A percentile compares a stretch with the other conserved stretches of the same genome.
phyloP scores from a whole-genome alignment of 2,888 invertebrate species.

The Xestia rhomboidea region DNA sequence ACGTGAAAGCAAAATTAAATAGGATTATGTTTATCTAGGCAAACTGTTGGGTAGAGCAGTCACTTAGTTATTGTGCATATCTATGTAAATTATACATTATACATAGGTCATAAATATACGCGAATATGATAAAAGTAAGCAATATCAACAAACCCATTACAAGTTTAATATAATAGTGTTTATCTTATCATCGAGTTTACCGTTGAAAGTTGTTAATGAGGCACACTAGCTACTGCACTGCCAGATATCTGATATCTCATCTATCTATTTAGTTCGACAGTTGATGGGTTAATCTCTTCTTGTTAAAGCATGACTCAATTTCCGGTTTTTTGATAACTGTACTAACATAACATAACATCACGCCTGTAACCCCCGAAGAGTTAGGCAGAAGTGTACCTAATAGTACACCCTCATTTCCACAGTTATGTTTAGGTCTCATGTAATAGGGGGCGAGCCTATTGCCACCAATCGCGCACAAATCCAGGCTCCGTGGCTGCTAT shows the following conservation, averaged over 20 bases:
- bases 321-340: slow-evolving; percentile 1
- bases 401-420: too few relatives aligned
- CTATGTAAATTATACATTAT: not conserved
- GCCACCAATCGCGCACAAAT: too few relatives aligned
- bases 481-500: too few relatives aligned
- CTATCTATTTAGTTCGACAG: not conserved
- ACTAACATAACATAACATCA: too few relatives aligned
- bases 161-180: slow-evolving; percentile 46
- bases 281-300: slow-evolving; percentile 18
- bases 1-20: not conserved
- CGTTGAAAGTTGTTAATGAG: slow-evolving; percentile 26
- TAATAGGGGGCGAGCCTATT: too few relatives aligned
- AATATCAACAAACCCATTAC: slow-evolving; percentile 20
- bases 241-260: not conserved
- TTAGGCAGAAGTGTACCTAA: too few relatives aligned
- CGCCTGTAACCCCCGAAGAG: too few relatives aligned
- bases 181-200: slow-evolving; percentile 46
- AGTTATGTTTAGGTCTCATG: too few relatives aligned
- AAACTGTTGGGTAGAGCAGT: not conserved
- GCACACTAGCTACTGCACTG: slow-evolving; percentile 24
- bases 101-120: not conserved
- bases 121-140: slow-evolving; percentile 19
- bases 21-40: not conserved
- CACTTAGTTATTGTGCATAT: not conserved
- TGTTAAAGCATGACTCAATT: not conserved